Base-by-base conservation (phyloP, 2,113 vertebrate species). In the Protomyctophum bolini region DNA sequence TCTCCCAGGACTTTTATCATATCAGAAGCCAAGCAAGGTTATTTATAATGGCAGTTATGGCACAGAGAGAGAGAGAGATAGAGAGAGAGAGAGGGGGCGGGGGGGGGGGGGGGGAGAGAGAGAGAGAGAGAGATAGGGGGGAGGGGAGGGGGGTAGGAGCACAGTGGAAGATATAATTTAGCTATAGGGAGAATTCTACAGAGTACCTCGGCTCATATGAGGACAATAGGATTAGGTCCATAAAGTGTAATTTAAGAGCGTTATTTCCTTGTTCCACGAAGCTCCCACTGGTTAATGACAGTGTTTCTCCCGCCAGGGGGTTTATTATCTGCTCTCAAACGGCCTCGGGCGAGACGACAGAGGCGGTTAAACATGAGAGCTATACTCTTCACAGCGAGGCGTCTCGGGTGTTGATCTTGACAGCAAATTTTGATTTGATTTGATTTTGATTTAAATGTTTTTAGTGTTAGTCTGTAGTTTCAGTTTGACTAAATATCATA, bases 1-100 rank as follows among this genome's bases (percentile, higher is more conserved):
- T 79, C 78, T 87, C 84, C 77, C 47, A 75, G 65, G 69, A 82
- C 69, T 52, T 70, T 88, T 77, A 87, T 86, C 80, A 62, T 83
- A 83, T 88, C 86, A 88, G 68, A 59, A 73, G 75, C 71, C 66
- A 64, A 21, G 73, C 33, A 74, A 75, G 79, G 76, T 84, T 88
- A 90, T 88, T 90, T 70, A 78, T 64, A 61, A 73, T 83, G 83
- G 87, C 86, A 90, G 70, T 77, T 65, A 66, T 64, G 68, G 69
- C 64, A 76, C 29, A 61, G 58, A 51, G 56, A 66, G 49, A 55
- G 66, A 58, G 66, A 73, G 61, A 57, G 50, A 56, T 52, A 73
- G 10, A 65, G 63, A 65, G 5, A 28, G 48, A 61, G 21, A 70
- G 48, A 62, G 12, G 29, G 14, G 6, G 28, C 4, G 28, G 28